phyloP scores from a whole-genome alignment of 2,888 invertebrate genomes.

The Torymus auratus region DNA sequence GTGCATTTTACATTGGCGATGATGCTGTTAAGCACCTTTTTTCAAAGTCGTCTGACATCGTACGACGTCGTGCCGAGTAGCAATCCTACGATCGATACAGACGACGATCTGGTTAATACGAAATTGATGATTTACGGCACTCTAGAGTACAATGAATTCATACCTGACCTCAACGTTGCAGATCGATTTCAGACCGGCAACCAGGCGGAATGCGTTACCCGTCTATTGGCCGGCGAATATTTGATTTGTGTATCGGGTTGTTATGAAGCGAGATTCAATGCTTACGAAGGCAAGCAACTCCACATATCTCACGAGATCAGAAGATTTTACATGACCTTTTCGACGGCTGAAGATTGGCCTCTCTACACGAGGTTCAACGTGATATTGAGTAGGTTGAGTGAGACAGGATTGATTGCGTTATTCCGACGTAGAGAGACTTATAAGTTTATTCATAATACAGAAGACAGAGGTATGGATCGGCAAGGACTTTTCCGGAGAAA shows the following conservation, averaged over 20 bases:
- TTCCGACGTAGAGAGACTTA: neutral
- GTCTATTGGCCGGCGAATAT: neutral
- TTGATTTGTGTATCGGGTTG: constrained; percentile 21
- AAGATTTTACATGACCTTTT: constrained; percentile 14
- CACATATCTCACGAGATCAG: constrained; percentile 15
- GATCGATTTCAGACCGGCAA: neutral
- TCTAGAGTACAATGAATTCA: neutral
- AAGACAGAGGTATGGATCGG: neutral
- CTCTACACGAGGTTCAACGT: constrained; percentile 14
- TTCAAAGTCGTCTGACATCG: constrained; percentile 7
- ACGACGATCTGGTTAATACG: neutral
- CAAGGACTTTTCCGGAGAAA: neutral
- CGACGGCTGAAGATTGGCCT: constrained; percentile 32
- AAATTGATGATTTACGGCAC: constrained; percentile 25
- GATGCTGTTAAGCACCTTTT: neutral
- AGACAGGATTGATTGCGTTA: constrained; percentile 17
- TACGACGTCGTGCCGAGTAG: neutral
- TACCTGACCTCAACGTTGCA: neutral
- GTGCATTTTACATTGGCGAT: no score
- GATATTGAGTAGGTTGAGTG: neutral
- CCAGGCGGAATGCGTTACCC: neutral
- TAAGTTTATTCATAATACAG: neutral
- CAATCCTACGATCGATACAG: constrained; percentile 12
- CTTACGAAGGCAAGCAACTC: neutral
- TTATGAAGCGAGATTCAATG: neutral